Base-by-base conservation (phyloP, 2,888 invertebrate genomes). In the Lutraria lutraria region DNA sequence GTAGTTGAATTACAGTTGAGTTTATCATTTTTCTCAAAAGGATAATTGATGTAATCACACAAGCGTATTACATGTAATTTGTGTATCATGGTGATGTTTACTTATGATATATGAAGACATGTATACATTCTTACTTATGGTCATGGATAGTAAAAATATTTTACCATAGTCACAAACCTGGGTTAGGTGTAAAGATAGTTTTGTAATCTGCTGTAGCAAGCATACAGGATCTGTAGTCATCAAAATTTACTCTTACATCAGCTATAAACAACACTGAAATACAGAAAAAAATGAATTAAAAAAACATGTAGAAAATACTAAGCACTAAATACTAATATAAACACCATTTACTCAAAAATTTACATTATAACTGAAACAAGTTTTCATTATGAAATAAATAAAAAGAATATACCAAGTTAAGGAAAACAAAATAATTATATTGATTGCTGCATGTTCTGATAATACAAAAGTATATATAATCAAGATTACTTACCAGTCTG, bases 101-200 rank as follows among this genome's bases (percentile, higher is more conserved):
- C 56, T 43, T 8, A 43, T 8, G 8, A 4, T 2, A 2, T 56
- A 19, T 56, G 56, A 16, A 56, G 56, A 2, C 56, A 56, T 6
- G 12, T 3, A 56, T 43, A 43, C 43, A 43, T 43, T n/a, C n/a
- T n/a, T n/a, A 43, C 43, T 43, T 43, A 43, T 43, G 43, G 43
- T 43, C 43, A 2, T 4, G 8, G 8, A 43, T 43, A 43, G 8
- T 43, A 43, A 2, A 43, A 43, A 4, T 8, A 43, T 43, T 43
- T 43, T 43, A 43, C 43, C 43, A 34, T 19, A 15, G 12, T 76
- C 16, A 76, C 25, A 43, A 80, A 96, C 96, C 96, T 92, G 96
- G 96, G 91, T 96, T 96, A 10, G 95, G 88, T 21, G 95, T 96
- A 72, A 96, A 91, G 52, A 96, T 94, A 34, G 96, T 96, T 89